phyloP scores from a whole-genome alignment of 1,140 invertebrate genomes.

The Delia radicum region DNA sequence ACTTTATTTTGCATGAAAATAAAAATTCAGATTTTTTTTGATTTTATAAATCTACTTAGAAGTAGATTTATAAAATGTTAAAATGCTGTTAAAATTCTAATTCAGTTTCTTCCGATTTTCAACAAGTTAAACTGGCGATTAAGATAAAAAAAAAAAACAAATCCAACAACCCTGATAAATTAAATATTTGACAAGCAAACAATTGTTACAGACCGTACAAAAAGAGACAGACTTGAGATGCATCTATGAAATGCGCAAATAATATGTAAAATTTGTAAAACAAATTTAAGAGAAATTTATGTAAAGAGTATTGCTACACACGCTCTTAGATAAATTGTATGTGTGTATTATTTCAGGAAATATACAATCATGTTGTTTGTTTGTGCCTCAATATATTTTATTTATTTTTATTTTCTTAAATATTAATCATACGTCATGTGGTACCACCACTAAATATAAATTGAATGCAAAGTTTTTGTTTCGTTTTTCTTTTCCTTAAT shows the following conservation, averaged over 20 bases:
- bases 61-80: too few relatives aligned
- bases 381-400: neutral
- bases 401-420: neutral
- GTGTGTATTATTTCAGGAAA: neutral
- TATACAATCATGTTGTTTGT: neutral
- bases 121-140: too few relatives aligned
- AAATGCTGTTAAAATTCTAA: too few relatives aligned
- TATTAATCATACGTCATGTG: conserved; percentile 2
- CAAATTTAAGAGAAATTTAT: neutral
- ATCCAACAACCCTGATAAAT: too few relatives aligned
- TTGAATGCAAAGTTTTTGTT: too few relatives aligned
- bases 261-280: neutral
- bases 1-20: too few relatives aligned
- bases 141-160: too few relatives aligned
- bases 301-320: neutral
- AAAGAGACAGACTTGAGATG: neutral
- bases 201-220: too few relatives aligned
- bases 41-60: too few relatives aligned
- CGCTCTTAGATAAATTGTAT: neutral
- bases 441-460: neutral
- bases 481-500: neutral
- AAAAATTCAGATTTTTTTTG: too few relatives aligned
- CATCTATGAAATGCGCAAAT: neutral
- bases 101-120: too few relatives aligned
- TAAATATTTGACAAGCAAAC: too few relatives aligned